Base-by-base conservation (phyloP, 2,797 vertebrate genomes). In the Rhynchotus rufescens region DNA sequence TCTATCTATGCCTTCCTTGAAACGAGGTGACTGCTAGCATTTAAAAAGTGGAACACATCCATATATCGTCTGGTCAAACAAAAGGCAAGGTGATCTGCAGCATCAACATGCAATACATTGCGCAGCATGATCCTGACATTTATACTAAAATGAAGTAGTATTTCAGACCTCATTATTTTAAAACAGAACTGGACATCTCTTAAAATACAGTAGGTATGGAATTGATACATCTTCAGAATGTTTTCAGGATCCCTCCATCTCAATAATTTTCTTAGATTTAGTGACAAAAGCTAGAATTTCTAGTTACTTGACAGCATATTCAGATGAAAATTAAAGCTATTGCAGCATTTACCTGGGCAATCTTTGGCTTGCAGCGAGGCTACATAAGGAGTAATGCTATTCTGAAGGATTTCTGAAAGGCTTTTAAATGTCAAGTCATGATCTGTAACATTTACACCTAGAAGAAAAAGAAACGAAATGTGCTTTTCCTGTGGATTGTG, bases 391-490 rank as follows among this genome's bases (percentile, higher is more conserved):
- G 98, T 98, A 90, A 99, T 94, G 14, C 96, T 98, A 95, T 98
- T 97, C 68, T 97, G 98, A 83, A 99, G 97, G 69, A 98, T 96
- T 75, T 99, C 98, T 20, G 98, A 98, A 49, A 99, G 95, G 90
- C 98, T 98, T 97, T 98, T 98, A 93, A 99, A 99, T 59, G 98
- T 99, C 97, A 98, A 96, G 85, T 99, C 98, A 83, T 99, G 99
- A 96, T 99, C 99, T 9, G 99, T 98, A 79, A 99, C 98, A 84
- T 99, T 99, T 45, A 99, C 99, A 84, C 99, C 99, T 99, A 77
- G 12, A 69, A 86, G 75, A 68, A 4, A 87, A 45, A 89, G 4
- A 89, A 15, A 78, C 38, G 21, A 95, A 68, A 45, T 61, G 19
- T 4, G 32, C 51, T 81, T 95, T 64, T 44, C 51, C 64, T 72